Evolutionary conservation across 92 coral and sea anemone genomes (phyloP).

Genomic region (Zoanthus sansibaricus): DNA sequence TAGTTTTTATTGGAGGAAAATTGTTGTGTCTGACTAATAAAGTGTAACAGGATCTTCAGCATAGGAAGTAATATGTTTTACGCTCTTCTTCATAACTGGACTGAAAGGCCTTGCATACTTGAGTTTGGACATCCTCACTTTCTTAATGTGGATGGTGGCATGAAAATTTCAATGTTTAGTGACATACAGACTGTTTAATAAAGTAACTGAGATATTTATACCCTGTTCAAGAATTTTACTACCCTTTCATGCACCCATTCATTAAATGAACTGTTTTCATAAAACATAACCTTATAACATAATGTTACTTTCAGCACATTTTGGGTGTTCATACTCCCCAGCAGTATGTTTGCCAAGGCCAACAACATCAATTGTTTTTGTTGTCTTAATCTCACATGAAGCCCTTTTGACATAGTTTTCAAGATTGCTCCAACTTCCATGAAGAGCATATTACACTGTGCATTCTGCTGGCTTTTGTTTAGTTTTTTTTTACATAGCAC

Average conservation of each 20-base stretch:
- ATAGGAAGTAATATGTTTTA: constrained; percentile 52
- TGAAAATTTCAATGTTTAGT: constrained; percentile 58
- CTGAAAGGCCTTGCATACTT: constrained; percentile 43
- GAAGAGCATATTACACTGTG: too few relatives aligned
- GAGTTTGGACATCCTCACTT: constrained; percentile 24
- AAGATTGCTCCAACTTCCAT: too few relatives aligned
- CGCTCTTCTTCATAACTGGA: constrained; percentile 34
- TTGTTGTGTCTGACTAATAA: too few relatives aligned
- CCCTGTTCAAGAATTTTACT: constrained; percentile 1
- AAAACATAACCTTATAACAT: constrained; percentile 44
- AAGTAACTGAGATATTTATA: constrained; percentile 31
- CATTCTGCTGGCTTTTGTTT: too few relatives aligned
- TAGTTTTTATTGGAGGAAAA: too few relatives aligned
- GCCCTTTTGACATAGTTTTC: too few relatives aligned
- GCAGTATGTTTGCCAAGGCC: too few relatives aligned
- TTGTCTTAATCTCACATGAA: too few relatives aligned
- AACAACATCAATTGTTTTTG: too few relatives aligned
- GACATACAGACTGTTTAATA: constrained; percentile 59
- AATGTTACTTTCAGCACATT: background rate
- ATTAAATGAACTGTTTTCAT: background rate
- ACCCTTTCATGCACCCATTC: constrained; percentile 49
- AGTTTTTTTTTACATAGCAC: too few relatives aligned
- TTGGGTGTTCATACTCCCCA: background rate
- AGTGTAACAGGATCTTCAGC: constrained; percentile 59
- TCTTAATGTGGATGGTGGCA: constrained; percentile 46